Evolutionary conservation across 2,113 vertebrate species (phyloP), one percentile per base, ranked within the genome.

Genomic region (Zeus faber): DNA sequence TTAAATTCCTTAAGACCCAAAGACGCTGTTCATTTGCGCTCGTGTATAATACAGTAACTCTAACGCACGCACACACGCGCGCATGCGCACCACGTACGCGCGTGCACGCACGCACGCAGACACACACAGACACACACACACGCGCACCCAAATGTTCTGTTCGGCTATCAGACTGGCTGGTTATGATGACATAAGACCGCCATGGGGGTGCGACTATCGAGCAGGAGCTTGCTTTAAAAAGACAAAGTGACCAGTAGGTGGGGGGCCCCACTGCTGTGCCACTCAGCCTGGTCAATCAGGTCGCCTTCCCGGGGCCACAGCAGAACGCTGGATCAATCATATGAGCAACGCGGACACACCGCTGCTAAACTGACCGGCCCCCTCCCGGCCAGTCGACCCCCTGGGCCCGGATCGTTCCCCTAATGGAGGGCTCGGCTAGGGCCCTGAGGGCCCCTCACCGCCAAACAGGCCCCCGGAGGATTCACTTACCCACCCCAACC

Each of bases 381-480:
- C 80, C 50, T 70, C 72, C 68, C 68, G 10, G 62, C 57, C 66
- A 55, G 7, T 52, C 55, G 64, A 76, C 70, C 74, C 76, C 77
- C 65, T 41, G 52, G 79, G 73, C 65, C 77, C n/a, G 24, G 77
- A 85, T 84, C 77, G 81, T 81, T 83, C 69, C 65, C 27, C 85
- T 87, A 84, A 87, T 84, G 83, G 85, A 87, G 77, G 73, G 62
- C 71, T 80, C 80, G 43, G 9, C 63, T 29, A 41, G 58, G 81
- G 76, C 77, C 75, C 65, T 6, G 70, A 65, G 74, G 60, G 40
- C 2, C 41, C 18, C 41, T 63, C 58, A 78, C 69, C 53, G 54
- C 74, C 80, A 78, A 81, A 84, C 58, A 78, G 68, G 79, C 73
- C 80, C 75, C 80, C 13, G 14, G 20, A 83, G 77, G 79, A 76